Evolutionary conservation across 2,113 vertebrate genomes (phyloP).

Genomic region (Catharus bicknelli): DNA sequence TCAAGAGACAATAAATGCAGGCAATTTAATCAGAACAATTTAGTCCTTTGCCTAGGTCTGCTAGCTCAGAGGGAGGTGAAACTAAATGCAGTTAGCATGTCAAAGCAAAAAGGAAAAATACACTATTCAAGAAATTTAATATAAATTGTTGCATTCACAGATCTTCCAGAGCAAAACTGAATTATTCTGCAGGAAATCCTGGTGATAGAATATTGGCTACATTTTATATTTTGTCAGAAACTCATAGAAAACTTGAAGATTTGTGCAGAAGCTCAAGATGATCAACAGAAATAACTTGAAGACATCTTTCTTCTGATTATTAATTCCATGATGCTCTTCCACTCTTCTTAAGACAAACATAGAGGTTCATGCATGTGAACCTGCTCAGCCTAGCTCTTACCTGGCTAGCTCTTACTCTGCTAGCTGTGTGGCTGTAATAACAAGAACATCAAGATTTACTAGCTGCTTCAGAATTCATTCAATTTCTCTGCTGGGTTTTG

Average conservation of each 20-base stretch:
- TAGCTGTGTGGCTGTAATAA: not conserved
- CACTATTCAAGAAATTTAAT: not conserved
- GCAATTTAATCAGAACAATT: constrained; percentile 15
- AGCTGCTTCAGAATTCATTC: not conserved
- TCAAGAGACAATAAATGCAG: constrained; percentile 14
- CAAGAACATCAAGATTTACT: not conserved
- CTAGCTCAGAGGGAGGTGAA: not conserved
- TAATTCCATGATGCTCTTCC: not conserved
- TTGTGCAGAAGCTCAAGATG: not conserved
- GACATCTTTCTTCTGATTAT: not conserved
- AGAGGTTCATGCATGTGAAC: not conserved
- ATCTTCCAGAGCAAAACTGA: not conserved
- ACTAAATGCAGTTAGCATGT: not conserved
- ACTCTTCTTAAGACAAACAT: not conserved
- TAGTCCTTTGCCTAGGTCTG: not conserved
- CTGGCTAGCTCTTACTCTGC: not conserved
- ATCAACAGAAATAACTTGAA: not conserved
- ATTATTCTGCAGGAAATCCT: not conserved
- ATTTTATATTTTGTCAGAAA: not conserved
- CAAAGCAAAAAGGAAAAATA: not conserved
- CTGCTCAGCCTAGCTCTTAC: not conserved
- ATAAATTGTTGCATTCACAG: not conserved
- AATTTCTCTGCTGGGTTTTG: not conserved
- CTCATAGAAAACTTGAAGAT: not conserved
- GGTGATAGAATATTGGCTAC: not conserved